Percentiles rank a stretch among this genome's conserved stretches.
These are phyloP conservation scores for Etheostoma perlongum DNA, from an alignment of 2,797 vertebrate species.

Conservation along the genomic window DNA sequence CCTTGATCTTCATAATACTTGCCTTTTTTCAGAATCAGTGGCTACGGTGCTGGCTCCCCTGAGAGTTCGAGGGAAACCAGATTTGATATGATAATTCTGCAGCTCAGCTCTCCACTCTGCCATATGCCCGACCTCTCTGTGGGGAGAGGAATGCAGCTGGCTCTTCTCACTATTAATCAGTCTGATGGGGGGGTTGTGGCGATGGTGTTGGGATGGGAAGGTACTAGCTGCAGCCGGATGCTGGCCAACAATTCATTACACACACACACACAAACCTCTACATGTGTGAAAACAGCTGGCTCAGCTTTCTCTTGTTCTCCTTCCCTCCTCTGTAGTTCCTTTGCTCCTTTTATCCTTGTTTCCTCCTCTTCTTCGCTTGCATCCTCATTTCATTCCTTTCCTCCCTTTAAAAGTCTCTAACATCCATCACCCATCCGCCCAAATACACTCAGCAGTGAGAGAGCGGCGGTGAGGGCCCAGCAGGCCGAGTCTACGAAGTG, in stretches of 20 bases:
- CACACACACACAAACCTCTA: conserved; percentile 20
- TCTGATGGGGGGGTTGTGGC: conserved; percentile 63
- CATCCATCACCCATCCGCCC: conserved; percentile 72
- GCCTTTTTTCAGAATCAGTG: conserved; percentile 56
- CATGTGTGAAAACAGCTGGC: conserved; percentile 59
- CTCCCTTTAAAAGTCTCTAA: conserved; percentile 57
- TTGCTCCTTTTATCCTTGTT: conserved; percentile 42
- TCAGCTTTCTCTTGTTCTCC: conserved; percentile 66
- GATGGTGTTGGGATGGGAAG: conserved; percentile 46
- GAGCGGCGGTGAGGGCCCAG: conserved; percentile 45
- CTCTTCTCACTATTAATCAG: conserved; percentile 81
- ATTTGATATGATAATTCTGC: conserved; percentile 87
- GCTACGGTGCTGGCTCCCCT: conserved; percentile 54
- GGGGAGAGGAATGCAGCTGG: conserved; percentile 82
- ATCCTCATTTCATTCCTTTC: conserved; percentile 54
- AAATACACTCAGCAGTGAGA: conserved; percentile 54
- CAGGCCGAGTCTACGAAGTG: conserved; percentile 56
- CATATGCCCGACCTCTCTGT: conserved; percentile 84
- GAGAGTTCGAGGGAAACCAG: conserved; percentile 71
- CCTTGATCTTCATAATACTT: conserved; percentile 78
- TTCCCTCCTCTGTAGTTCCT: conserved; percentile 41
- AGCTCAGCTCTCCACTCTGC: conserved; percentile 74
- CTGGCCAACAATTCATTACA: conserved; percentile 57
- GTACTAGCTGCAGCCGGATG: conserved; percentile 47
- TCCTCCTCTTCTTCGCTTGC: conserved; percentile 36